Evolutionary conservation across 2,888 invertebrate species (phyloP), one percentile per base, ranked within the genome.

Genomic region (Penaeus monodon): DNA sequence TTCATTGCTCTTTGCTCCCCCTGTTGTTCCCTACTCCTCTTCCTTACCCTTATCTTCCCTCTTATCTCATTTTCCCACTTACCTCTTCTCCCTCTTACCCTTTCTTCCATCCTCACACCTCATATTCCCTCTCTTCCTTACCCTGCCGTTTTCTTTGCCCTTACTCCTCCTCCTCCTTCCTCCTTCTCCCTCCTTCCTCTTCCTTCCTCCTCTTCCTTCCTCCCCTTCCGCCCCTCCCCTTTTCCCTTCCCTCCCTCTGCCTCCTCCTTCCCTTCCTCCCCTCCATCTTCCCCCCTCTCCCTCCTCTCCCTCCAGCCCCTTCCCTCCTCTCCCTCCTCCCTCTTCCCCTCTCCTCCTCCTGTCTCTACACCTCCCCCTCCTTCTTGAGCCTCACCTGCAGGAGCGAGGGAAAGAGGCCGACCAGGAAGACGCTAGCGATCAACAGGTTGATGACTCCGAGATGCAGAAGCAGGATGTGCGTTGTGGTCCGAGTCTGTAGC

Each of bases 391-490:
- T 86, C 68, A 85, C 85, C 85, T 85, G 80, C 27, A 85, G n/a
- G 29, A 78, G 49, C 6, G 94, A 94, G 65, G 94, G 94, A 80
- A 93, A 92, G 78, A 93, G 93, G 90, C 94, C 94, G 73, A 94
- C 92, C 82, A 95, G 92, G 88, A 95, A 94, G 17, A 95, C 93
- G 44, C 94, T 91, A 90, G 95, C 95, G 88, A 96, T 93, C 68
- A 95, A 93, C 17, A 95, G 94, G 90, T 96, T 95, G 86, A 96
- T 95, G 1, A 94, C 94, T 17, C 96, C 95, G 89, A 96, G 93
- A 92, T 96, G 96, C 82, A 96, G 94, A 89, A 96, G 93, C 81
- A 96, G 93, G 89, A 96, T 94, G 90, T 95, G 95, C 91, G 95
- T 96, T 38, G 96, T 95, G 88, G 95, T 93, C 88, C 94, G 94